These are phyloP conservation scores for Zophobas atratus DNA, from an alignment of 1,140 invertebrate genomes.

Conservation along the genomic window DNA sequence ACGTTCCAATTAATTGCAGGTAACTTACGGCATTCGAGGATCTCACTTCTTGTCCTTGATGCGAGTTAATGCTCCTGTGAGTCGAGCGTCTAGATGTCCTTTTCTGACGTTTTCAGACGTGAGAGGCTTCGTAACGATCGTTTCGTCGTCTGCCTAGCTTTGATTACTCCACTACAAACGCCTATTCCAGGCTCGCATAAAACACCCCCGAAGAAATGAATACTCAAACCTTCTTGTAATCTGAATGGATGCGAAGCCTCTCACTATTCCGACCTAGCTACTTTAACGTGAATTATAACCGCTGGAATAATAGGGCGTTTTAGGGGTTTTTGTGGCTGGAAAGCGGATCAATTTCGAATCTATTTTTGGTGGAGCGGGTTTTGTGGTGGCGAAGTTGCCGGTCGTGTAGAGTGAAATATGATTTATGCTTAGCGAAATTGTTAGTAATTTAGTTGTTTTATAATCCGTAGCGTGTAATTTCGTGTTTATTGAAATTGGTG, in stretches of 20 bases:
- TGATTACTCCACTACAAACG: conserved; percentile 31
- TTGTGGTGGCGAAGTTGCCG: too few species aligned
- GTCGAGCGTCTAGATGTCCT: conserved; percentile 25
- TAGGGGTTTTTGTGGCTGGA: neutral
- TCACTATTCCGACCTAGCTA: conserved; percentile 18
- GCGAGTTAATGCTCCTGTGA: conserved; percentile 41
- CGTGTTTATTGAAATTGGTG: too few species aligned
- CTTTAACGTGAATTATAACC: conserved; percentile 12
- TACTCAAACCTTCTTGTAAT: conserved; percentile 28
- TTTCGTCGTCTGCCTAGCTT: conserved; percentile 22
- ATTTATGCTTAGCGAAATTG: too few species aligned
- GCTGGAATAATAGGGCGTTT: conserved; percentile 27
- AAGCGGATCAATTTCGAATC: too few species aligned
- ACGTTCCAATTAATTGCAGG: conserved; percentile 28
- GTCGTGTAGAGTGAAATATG: too few species aligned
- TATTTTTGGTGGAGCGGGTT: too few species aligned
- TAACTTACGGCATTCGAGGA: conserved; percentile 19
- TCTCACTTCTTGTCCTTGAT: conserved; percentile 27
- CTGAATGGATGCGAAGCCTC: conserved; percentile 13
- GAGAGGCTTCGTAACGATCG: conserved; percentile 40
- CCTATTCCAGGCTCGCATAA: conserved; percentile 34
- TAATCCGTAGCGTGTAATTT: too few species aligned
- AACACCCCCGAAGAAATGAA: conserved; percentile 34
- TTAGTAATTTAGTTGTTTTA: too few species aligned
- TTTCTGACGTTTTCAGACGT: conserved; percentile 45